Evolutionary conservation across 2,797 vertebrate species (phyloP).

Genomic region (Ptychobarbus kaznakovi): DNA sequence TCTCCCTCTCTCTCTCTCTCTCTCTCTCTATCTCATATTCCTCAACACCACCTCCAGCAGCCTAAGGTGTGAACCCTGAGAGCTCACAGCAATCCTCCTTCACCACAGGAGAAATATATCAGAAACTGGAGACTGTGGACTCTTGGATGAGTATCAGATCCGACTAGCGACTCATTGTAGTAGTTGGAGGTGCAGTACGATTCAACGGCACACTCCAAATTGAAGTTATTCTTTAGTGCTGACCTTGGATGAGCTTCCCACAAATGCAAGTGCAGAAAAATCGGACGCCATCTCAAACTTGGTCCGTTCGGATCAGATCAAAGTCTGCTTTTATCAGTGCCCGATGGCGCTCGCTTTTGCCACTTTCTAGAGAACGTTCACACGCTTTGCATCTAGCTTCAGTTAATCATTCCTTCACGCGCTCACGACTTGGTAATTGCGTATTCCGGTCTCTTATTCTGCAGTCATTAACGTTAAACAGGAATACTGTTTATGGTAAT

Average conservation of each 20-base stretch:
- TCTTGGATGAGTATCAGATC: conserved; percentile 39
- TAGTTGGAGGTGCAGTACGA: conserved; percentile 25
- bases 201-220: conserved; percentile 18
- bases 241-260: conserved; percentile 41
- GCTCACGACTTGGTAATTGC: conserved; percentile 41
- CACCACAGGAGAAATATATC: conserved; percentile 51
- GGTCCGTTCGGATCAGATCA: conserved; percentile 33
- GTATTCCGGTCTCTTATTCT: conserved; percentile 52
- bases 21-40: conserved; percentile 44
- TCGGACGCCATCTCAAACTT: conserved; percentile 14
- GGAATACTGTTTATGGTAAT: conserved; percentile 60
- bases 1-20: not conserved
- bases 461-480: conserved; percentile 57
- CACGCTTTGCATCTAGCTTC: conserved; percentile 27
- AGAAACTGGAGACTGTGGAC: conserved; percentile 35
- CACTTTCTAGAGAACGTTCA: conserved; percentile 18
- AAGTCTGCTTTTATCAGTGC: conserved; percentile 38
- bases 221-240: conserved; percentile 25
- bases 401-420: conserved; percentile 31
- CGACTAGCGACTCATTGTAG: conserved; percentile 25
- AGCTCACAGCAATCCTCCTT: conserved; percentile 55
- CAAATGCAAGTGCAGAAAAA: conserved; percentile 15
- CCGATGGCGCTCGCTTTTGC: conserved; percentile 7
- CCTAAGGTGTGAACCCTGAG: conserved; percentile 45
- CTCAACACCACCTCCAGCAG: conserved; percentile 51